phyloP scores from a whole-genome alignment of 2,888 invertebrate species.

The Cryptosula pallasiana region DNA sequence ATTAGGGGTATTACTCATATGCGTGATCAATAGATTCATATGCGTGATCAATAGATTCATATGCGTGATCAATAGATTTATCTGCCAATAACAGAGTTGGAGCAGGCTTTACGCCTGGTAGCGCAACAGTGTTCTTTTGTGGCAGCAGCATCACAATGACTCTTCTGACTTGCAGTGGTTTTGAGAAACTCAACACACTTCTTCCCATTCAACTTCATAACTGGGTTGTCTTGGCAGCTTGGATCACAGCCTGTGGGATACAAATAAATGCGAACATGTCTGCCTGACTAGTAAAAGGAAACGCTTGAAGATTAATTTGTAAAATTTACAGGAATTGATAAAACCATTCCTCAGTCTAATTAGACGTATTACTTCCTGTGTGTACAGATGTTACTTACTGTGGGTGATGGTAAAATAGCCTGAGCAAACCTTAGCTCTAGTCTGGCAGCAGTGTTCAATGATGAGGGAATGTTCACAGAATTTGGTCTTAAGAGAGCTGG shows the following conservation, averaged over 20 bases:
- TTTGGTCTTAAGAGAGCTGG: neutral
- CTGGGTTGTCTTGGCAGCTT: slow-evolving; percentile 5
- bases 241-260: slow-evolving; percentile 17
- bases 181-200: neutral
- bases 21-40: no score
- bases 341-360: no score
- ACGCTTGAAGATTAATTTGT: no score
- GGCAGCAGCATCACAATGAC: neutral
- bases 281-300: no score
- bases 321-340: no score
- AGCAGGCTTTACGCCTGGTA: slow-evolving; percentile 1
- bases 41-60: no score
- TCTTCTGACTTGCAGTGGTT: neutral
- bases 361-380: no score
- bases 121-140: slow-evolving; percentile 2
- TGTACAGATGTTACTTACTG: neutral
- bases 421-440: neutral
- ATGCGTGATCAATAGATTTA: no score
- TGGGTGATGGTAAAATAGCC: neutral
- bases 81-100: no score
- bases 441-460: neutral
- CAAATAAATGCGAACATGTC: no score
- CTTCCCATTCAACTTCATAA: slow-evolving; percentile 8
- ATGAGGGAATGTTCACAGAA: neutral
- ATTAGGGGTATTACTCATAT: no score